These are phyloP conservation scores for Lutjanus argentimaculatus DNA, from an alignment of 2,797 vertebrate species.

Conservation along the genomic window DNA sequence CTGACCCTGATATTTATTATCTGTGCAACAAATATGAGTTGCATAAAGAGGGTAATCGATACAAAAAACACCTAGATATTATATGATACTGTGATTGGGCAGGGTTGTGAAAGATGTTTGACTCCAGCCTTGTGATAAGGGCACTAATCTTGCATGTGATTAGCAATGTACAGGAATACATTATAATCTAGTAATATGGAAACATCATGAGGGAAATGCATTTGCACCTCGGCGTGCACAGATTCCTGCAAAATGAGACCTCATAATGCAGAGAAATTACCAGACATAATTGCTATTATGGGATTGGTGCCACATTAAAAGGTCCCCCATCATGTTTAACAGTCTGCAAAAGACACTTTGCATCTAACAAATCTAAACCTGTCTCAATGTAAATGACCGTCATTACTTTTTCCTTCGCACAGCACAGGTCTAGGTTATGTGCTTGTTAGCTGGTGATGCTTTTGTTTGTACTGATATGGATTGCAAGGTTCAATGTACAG, in stretches of 20 bases:
- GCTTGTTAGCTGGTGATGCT: neutral
- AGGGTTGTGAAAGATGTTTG: neutral
- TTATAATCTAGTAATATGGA: conserved; percentile 13
- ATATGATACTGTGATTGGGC: neutral
- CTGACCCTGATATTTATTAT: neutral
- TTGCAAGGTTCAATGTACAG: neutral
- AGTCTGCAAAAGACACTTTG: neutral
- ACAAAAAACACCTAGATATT: neutral
- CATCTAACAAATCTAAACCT: neutral
- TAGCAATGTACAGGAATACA: neutral
- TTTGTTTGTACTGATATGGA: neutral
- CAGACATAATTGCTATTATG: conserved; percentile 11
- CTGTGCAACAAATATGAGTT: neutral
- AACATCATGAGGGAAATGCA: conserved; percentile 6
- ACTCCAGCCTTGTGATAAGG: neutral
- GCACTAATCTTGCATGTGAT: neutral
- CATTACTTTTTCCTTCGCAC: neutral
- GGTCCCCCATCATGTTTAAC: neutral
- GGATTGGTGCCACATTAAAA: conserved; percentile 15
- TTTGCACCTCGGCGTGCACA: neutral
- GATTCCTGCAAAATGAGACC: conserved; percentile 4
- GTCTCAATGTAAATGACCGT: neutral
- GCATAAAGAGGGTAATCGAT: neutral
- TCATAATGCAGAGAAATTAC: conserved; percentile 5
- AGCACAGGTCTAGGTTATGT: neutral